Base-by-base conservation (phyloP, 2,113 vertebrate species). In the Microtus pennsylvanicus region DNA sequence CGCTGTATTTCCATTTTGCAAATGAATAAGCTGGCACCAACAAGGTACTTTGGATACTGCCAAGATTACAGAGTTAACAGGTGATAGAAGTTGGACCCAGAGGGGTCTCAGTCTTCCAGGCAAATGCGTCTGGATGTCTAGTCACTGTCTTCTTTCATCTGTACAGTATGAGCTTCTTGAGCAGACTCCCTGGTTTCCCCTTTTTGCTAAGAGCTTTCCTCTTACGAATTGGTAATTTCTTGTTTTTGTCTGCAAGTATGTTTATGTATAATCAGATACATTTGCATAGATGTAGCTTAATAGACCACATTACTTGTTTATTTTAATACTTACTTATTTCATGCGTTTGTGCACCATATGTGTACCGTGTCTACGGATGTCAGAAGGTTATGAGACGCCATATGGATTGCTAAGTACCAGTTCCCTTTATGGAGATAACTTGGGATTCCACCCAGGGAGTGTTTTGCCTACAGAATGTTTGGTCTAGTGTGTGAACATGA, bases 201-300 rank as follows among this genome's bases (percentile, higher is more conserved):
- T 19, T 30, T 93, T 5, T 61, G 9, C 58, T 24, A 24, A 75
- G 47, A 90, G 45, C 45, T 76, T 85, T 87, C 76, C 92, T 92
- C 72, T n/a, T 77, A 35, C 61, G 91, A 50, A 69, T 83, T 55
- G 38, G 38, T 67, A 35, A 65, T 83, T 28, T 93, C 0, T 3
- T 88, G 17, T 33, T 93, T 38, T 93, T 61, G 55, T 69, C n/a
- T 77, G 58, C 72, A n/a, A 74, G 70, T 89, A 4, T n/a, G 12
- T 45, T 94, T 88, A 47, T 45, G 42, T 74, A 17, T 76, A 61
- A 72, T 94, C 50, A 89, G 50, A n/a, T 74, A 19, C 33, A 70
- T 81, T 85, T 94, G 50, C 17, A 61, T 89, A 90, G 55, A 52
- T 94, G 30, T 83, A 69, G 42, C 70, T 82, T 90, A 91, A 55